Base-by-base conservation (phyloP, 2,113 vertebrate species). In the Neodontobutis hainanensis region DNA sequence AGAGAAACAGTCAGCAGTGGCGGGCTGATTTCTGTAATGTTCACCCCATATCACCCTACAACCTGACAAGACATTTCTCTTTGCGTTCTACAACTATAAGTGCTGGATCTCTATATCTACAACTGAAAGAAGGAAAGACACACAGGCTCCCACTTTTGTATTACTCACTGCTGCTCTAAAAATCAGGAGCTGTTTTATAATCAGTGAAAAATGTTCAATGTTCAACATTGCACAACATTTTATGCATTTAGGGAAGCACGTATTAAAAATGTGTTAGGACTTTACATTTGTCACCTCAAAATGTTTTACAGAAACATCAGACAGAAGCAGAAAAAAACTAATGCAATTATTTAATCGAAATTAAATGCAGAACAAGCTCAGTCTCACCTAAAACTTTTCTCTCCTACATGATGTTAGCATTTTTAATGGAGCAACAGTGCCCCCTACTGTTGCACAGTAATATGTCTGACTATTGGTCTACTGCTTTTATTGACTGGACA, bases 371-470 rank as follows among this genome's bases (percentile, higher is more conserved):
- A 75, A 80, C 55, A 63, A 70, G 64, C 63, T 81, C 82, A 44
- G 71, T 77, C 75, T 79, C 71, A 32, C 62, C 65, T 78, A 61
- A 68, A 80, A 75, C 81, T 74, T 52, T 57, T 61, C 73, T 12
- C 11, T 44, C 59, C 35, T 36, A 47, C 6, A 61, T 16, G n/a
- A n/a, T n/a, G 15, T 36, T 0, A 0, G 55, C 11, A 45, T 34
- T 79, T 40, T 10, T 43, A 55, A 27, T 93, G 81, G 94, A 91
- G 86, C 80, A 85, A 94, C 91, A 96, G 94, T 95, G 95, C 94
- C 95, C 94, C 91, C 96, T 94, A 90, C 86, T 88, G 96, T 80
- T 67, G 19, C 6, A 75, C 0, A 4, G 10, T 3, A 56, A 12
- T n/a, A 14, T 11, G 14, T 5, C 57, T 61, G 38, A 8, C 47